Percentiles rank a stretch among this genome's conserved stretches.
phyloP scores from a whole-genome alignment of 1,140 invertebrate species.

The Drosophila varians region DNA sequence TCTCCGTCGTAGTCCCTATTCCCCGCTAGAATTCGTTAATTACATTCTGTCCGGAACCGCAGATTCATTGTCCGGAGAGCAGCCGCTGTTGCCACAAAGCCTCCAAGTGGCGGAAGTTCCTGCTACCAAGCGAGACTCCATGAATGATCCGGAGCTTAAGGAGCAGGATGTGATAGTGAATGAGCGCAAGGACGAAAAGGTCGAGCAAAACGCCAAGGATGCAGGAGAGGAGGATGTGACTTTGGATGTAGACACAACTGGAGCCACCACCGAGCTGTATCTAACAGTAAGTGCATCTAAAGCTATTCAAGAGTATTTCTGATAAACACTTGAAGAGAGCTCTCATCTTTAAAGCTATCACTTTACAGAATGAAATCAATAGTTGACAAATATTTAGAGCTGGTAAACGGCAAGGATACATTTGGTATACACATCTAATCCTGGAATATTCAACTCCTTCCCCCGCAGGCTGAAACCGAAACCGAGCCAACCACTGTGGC shows the following conservation, averaged over 20 bases:
- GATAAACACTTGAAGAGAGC: not conserved
- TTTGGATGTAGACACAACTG: constrained; percentile 29
- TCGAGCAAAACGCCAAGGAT: not conserved
- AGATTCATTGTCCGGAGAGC: constrained; percentile 65
- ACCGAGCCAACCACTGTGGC: constrained; percentile 54
- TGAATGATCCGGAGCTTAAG: constrained; percentile 62
- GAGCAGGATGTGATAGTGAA: constrained; percentile 22
- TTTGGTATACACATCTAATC: not conserved
- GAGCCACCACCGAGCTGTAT: constrained; percentile 30
- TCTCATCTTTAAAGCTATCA: no score
- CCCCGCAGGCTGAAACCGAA: constrained; percentile 41
- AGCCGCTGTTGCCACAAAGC: constrained; percentile 61
- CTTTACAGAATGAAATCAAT: not conserved
- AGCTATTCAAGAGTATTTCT: not conserved
- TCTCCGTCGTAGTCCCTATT: not conserved
- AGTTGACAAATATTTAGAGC: not conserved
- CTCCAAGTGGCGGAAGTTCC: constrained; percentile 20
- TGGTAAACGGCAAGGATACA: not conserved
- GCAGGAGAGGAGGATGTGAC: not conserved
- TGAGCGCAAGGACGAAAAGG: not conserved
- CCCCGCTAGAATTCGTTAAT: constrained; percentile 24
- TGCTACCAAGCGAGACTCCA: constrained; percentile 62
- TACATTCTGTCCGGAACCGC: constrained; percentile 44
- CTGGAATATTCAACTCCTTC: constrained; percentile 20
- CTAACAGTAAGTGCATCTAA: constrained; percentile 31